Percentiles rank a stretch among this genome's conserved stretches.
These are phyloP conservation scores for Melanotaenia parkinsoni DNA, from an alignment of 2,797 vertebrate genomes.

Conservation along the genomic window DNA sequence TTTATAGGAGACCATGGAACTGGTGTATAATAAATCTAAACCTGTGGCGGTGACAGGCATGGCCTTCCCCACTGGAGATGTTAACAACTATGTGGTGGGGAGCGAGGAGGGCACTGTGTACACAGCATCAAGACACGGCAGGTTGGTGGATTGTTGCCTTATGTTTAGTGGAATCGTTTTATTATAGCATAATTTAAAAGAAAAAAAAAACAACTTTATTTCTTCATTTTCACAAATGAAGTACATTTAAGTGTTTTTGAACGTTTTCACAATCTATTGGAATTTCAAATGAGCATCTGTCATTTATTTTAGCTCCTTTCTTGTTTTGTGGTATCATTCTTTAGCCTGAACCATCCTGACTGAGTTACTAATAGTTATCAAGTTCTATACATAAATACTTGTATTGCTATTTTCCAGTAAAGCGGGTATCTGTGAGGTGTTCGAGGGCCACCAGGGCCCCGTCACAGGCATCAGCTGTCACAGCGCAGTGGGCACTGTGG, in stretches of 20 bases:
- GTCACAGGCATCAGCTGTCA: conserved; percentile 97
- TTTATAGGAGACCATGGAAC: conserved; percentile 96
- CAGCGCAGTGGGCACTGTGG: conserved; percentile 92
- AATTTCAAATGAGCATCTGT: background rate
- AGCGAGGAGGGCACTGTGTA: conserved; percentile 98
- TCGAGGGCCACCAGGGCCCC: conserved; percentile 97
- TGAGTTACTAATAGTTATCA: background rate
- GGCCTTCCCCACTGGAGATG: conserved; percentile 97
- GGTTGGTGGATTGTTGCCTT: conserved; percentile 77
- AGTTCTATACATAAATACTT: background rate
- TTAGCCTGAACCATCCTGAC: no score
- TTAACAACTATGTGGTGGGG: conserved; percentile 98
- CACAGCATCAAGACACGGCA: conserved; percentile 98
- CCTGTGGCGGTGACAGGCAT: conserved; percentile 96
- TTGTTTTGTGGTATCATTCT: no score
- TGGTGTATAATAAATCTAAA: conserved; percentile 98
- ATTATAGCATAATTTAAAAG: background rate
- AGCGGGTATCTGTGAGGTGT: conserved; percentile 98
- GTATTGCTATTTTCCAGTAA: conserved; percentile 82
- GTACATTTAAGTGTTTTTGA: no score
- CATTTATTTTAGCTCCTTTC: no score
- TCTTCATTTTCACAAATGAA: no score
- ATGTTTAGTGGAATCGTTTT: background rate
- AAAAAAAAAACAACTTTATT: background rate
- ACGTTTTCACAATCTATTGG: background rate